Percentiles rank a stretch among this genome's conserved stretches.
Evolutionary conservation across 2,113 vertebrate species (phyloP).

Genomic region (Bolborhynchus lineola): DNA sequence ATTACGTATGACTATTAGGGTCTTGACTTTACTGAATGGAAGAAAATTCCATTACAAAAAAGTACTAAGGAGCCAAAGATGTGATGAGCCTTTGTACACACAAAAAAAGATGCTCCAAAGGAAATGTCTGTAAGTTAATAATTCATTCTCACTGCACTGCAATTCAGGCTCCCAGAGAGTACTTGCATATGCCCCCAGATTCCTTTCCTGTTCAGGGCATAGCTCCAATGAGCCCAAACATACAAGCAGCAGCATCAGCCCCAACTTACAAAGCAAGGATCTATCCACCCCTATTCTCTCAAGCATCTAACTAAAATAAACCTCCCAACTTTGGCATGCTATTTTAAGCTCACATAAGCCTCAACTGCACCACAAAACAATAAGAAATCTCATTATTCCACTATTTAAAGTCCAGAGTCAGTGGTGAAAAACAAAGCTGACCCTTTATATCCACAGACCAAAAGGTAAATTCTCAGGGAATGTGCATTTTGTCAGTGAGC

Average conservation of each 20-base stretch:
- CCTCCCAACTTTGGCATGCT: not conserved
- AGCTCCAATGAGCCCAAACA: not conserved
- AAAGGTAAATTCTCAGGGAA: not conserved
- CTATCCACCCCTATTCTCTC: not conserved
- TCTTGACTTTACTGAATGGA: not conserved
- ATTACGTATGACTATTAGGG: not conserved
- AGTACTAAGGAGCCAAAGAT: not conserved
- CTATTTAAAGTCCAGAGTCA: not conserved
- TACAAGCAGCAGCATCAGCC: not conserved
- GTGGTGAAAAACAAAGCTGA: not conserved
- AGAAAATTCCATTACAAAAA: slow-evolving; percentile 3
- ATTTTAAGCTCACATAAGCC: not conserved
- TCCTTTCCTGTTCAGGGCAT: not conserved
- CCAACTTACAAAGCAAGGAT: not conserved
- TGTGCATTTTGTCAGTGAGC: not conserved
- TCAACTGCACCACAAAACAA: not conserved
- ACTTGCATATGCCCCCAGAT: not conserved
- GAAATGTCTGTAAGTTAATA: not conserved
- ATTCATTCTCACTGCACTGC: not conserved
- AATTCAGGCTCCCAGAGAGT: not conserved
- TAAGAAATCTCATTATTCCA: not conserved
- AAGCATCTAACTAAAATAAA: not conserved
- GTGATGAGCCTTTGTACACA: slow-evolving; percentile 22
- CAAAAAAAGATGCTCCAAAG: not conserved
- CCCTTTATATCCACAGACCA: not conserved